A percentile compares a stretch with the other conserved stretches of the same genome.
These are phyloP conservation scores for Festucalex cinctus DNA, from an alignment of 2,113 vertebrate genomes.

Conservation along the genomic window DNA sequence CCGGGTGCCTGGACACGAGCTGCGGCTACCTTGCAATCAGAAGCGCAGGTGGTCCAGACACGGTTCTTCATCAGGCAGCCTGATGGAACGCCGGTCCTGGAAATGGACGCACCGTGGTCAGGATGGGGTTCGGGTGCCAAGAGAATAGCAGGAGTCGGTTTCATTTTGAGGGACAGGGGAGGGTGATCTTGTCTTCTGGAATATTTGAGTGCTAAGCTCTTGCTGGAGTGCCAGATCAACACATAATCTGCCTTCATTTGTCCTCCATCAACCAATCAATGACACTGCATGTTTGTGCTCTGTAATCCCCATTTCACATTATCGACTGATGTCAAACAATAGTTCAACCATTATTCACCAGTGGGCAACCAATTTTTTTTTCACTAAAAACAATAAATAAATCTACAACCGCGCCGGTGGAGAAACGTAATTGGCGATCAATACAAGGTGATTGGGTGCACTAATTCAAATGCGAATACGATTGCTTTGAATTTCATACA, in stretches of 20 bases:
- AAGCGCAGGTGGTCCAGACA: conserved; percentile 50
- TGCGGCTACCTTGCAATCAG: conserved; percentile 43
- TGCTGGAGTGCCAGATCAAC: background rate
- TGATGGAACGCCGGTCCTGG: conserved; percentile 32
- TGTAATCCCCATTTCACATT: conserved; percentile 40
- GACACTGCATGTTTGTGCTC: conserved; percentile 39
- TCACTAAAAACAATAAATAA: background rate
- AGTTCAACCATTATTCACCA: conserved; percentile 43
- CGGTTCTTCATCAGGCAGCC: conserved; percentile 48
- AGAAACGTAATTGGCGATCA: conserved; percentile 48
- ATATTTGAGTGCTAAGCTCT: background rate
- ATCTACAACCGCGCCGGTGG: conserved; percentile 19
- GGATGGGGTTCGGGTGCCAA: conserved; percentile 15
- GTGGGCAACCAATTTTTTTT: conserved; percentile 4
- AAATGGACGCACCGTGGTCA: conserved; percentile 23
- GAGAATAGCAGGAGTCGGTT: conserved; percentile 31
- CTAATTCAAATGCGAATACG: conserved; percentile 70
- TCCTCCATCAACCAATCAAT: conserved; percentile 33
- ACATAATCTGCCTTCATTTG: conserved; percentile 4
- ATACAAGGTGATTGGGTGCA: conserved; percentile 42
- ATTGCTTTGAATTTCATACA: no score
- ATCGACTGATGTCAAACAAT: conserved; percentile 56
- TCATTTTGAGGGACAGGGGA: conserved; percentile 26
- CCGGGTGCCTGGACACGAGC: conserved; percentile 26
- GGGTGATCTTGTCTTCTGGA: background rate